A percentile compares a stretch with the other conserved stretches of the same genome.
phyloP scores from a whole-genome alignment of 2,797 vertebrate species.

The Synanceia verrucosa region DNA sequence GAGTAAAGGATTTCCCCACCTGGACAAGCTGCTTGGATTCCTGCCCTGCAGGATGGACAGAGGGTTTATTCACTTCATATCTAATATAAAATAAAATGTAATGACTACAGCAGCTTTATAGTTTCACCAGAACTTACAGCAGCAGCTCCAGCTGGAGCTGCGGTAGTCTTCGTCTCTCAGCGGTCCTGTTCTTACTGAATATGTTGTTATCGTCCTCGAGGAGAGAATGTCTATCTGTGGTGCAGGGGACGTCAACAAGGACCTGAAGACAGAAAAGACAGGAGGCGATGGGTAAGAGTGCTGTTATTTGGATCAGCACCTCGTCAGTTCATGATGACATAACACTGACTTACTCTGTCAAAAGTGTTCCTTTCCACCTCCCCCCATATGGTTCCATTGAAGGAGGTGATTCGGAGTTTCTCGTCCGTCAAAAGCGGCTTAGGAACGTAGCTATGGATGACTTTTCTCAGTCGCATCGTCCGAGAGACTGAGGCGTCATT shows the following conservation, averaged over 20 bases:
- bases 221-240: conserved; percentile 87
- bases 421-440: conserved; percentile 67
- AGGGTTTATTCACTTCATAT: not conserved
- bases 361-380: conserved; percentile 83
- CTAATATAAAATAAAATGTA: not conserved
- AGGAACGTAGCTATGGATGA: conserved; percentile 88
- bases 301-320: not conserved
- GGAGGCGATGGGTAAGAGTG: not conserved
- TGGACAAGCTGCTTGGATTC: conserved; percentile 83
- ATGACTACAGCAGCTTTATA: not conserved
- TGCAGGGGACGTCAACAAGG: conserved; percentile 95
- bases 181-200: conserved; percentile 85
- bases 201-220: conserved; percentile 93
- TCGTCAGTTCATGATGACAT: not conserved
- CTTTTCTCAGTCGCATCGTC: conserved; percentile 79
- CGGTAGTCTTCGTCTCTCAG: conserved; percentile 90
- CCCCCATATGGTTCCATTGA: conserved; percentile 88
- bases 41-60: conserved; percentile 79
- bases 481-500: conserved; percentile 89
- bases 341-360: conserved; percentile 83
- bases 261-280: conserved; percentile 80
- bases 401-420: conserved; percentile 83
- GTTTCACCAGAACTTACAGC: conserved; percentile 82
- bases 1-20: conserved; percentile 91
- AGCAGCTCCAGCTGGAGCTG: conserved; percentile 90